phyloP scores from a whole-genome alignment of 2,113 vertebrate genomes.

The Drymodes brunneopygia region DNA sequence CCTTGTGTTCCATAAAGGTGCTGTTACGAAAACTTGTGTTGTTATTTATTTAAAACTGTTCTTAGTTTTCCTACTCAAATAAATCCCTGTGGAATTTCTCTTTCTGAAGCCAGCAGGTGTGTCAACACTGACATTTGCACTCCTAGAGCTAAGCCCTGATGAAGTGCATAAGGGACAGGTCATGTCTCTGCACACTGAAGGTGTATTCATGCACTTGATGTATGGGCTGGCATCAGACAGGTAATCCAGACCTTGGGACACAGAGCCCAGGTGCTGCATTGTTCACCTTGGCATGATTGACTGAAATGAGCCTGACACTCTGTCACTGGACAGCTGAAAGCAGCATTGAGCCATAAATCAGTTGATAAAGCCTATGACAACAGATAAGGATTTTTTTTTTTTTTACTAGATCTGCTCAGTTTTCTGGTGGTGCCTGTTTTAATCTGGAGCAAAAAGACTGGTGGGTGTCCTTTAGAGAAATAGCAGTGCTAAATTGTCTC shows the following conservation, averaged over 20 bases:
- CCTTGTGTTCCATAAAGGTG: slow-evolving; percentile 34
- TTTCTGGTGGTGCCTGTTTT: background rate
- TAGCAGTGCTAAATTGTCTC: background rate
- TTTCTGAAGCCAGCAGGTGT: background rate
- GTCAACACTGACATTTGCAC: background rate
- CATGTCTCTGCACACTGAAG: background rate
- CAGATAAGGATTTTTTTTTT: background rate
- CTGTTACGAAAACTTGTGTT: background rate
- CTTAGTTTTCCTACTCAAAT: background rate
- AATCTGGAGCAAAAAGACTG: background rate
- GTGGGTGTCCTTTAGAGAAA: background rate
- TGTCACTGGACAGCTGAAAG: background rate
- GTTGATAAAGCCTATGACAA: background rate
- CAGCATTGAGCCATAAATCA: background rate
- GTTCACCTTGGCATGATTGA: background rate
- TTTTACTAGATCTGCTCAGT: background rate
- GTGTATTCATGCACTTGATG: background rate
- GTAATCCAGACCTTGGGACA: background rate
- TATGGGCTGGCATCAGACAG: background rate
- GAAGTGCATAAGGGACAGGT: background rate
- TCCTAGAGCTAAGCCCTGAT: background rate
- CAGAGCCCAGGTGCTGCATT: background rate
- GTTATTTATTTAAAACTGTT: background rate
- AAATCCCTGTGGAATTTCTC: background rate
- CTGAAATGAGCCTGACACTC: background rate